A percentile compares a stretch with the other conserved stretches of the same genome.
These are phyloP conservation scores for Drosophila tristis DNA, from an alignment of 1,140 invertebrate species.

Conservation along the genomic window DNA sequence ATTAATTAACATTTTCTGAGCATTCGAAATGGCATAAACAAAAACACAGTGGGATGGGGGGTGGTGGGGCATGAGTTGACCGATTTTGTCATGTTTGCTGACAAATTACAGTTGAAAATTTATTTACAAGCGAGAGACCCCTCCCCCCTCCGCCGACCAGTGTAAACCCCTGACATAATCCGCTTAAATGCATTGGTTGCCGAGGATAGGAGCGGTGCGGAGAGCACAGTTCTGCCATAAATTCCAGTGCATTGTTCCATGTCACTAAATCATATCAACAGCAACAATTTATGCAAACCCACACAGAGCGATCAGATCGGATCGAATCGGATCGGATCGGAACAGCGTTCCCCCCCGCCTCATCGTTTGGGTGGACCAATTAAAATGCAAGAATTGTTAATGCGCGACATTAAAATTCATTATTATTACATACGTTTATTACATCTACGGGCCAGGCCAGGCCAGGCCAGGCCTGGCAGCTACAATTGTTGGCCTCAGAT, in stretches of 20 bases:
- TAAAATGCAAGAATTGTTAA: constrained; percentile 83
- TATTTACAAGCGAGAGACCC: constrained; percentile 24
- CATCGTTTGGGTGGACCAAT: constrained; percentile 61
- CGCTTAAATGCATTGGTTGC: constrained; percentile 66
- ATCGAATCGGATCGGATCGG: constrained; percentile 13
- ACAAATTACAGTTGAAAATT: constrained; percentile 70
- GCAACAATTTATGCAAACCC: constrained; percentile 78
- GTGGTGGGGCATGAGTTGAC: constrained; percentile 7
- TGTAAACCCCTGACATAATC: constrained; percentile 68
- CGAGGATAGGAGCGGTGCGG: constrained; percentile 1
- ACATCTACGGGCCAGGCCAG: constrained; percentile 47
- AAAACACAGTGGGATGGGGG: not conserved
- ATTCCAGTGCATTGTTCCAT: constrained; percentile 82
- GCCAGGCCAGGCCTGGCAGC: constrained; percentile 37
- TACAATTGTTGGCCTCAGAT: constrained; percentile 35
- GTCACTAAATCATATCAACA: constrained; percentile 83
- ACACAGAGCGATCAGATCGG: constrained; percentile 35
- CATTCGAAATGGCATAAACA: constrained; percentile 33
- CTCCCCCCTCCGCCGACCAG: too few species aligned
- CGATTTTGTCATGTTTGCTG: constrained; percentile 65
- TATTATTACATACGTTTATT: constrained; percentile 82
- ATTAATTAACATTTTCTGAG: constrained; percentile 58
- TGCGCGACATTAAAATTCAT: constrained; percentile 82
- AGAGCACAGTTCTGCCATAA: constrained; percentile 71
- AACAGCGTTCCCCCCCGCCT: not conserved